Conservation (phyloP, 2,113 vertebrate genomes). For the Girardinichthys multiradiatus region DNA sequence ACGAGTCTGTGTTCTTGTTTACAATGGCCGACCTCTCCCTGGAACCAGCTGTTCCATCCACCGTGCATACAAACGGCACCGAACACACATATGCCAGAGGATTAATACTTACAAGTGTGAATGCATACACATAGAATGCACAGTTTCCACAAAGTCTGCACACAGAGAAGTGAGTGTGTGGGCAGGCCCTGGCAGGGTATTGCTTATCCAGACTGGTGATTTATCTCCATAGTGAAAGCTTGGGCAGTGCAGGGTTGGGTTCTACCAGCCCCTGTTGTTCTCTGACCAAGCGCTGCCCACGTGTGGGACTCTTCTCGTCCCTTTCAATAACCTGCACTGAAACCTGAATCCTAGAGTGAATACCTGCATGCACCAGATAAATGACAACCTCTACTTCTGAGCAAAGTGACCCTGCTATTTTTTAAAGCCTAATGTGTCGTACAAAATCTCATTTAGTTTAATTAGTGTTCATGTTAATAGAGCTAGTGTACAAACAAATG, state of each 20-base stretch:
- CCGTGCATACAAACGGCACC: constrained; percentile 43
- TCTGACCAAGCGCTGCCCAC: constrained; percentile 71
- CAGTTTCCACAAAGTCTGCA: constrained; percentile 61
- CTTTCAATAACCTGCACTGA: constrained; percentile 72
- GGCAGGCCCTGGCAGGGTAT: constrained; percentile 66
- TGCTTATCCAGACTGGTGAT: constrained; percentile 70
- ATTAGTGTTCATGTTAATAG: constrained; percentile 31
- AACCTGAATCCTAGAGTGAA: constrained; percentile 53
- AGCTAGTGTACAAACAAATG: constrained; percentile 28
- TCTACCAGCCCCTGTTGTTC: constrained; percentile 75
- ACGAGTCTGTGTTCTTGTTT: constrained; percentile 72
- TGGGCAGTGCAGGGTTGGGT: constrained; percentile 69
- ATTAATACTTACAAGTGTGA: constrained; percentile 48
- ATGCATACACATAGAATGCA: constrained; percentile 12
- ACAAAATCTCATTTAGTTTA: constrained; percentile 30
- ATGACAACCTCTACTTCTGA: constrained; percentile 28
- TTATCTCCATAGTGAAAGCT: constrained; percentile 73
- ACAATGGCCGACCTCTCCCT: constrained; percentile 74
- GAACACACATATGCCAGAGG: constrained; percentile 36
- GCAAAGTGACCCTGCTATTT: neutral
- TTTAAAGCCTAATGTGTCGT: constrained; percentile 14
- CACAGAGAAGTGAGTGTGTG: constrained; percentile 65
- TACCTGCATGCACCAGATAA: constrained; percentile 11
- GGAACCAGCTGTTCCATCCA: constrained; percentile 73
- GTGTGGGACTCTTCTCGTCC: constrained; percentile 74